Evolutionary conservation across 2,888 invertebrate species (phyloP).

Genomic region (Pyralis farinalis): DNA sequence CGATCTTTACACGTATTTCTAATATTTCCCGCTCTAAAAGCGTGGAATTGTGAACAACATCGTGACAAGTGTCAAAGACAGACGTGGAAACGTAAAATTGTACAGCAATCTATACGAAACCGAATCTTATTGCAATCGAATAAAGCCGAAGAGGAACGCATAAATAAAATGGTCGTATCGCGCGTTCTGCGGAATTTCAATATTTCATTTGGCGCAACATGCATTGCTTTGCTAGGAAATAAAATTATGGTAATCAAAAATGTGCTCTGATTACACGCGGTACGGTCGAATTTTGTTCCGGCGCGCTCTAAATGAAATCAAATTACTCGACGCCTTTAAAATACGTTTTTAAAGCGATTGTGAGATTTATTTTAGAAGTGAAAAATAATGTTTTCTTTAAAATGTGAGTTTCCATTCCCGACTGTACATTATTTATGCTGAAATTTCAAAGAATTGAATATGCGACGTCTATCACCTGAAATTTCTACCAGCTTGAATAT

Average conservation of each 20-base stretch:
- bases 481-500: too few relatives aligned
- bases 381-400: constrained; percentile 13
- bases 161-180: constrained; percentile 22
- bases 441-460: too few relatives aligned
- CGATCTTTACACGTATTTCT: constrained; percentile 7
- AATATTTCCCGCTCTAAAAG: constrained; percentile 31
- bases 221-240: constrained; percentile 34
- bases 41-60: constrained; percentile 37
- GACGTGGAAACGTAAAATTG: constrained; percentile 25
- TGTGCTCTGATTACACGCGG: constrained; percentile 12
- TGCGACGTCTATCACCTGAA: too few relatives aligned
- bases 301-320: constrained; percentile 16
- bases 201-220: constrained; percentile 47
- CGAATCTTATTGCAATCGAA: constrained; percentile 13
- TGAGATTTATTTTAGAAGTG: constrained; percentile 16
- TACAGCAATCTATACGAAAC: constrained; percentile 16
- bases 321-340: constrained; percentile 23
- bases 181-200: constrained; percentile 47
- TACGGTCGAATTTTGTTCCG: constrained; percentile 17
- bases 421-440: too few relatives aligned
- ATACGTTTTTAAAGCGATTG: constrained; percentile 20
- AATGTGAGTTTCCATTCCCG: not conserved
- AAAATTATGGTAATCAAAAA: constrained; percentile 21
- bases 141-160: constrained; percentile 17
- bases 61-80: constrained; percentile 54